A percentile compares a stretch with the other conserved stretches of the same genome.
These are phyloP conservation scores for Pristis pectinata DNA, from an alignment of 2,797 vertebrate genomes.

Conservation along the genomic window DNA sequence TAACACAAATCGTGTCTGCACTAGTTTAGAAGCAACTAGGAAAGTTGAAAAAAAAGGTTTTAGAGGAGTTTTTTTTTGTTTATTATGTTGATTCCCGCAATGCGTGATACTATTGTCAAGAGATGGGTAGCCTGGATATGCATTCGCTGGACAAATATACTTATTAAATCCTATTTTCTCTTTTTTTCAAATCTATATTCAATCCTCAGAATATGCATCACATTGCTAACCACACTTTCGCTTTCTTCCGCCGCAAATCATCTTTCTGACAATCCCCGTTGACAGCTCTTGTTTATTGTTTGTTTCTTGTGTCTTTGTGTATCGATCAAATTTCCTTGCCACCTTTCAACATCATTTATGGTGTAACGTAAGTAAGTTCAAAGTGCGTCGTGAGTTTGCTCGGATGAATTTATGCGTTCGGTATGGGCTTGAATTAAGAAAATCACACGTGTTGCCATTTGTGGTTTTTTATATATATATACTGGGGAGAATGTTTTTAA, in stretches of 20 bases:
- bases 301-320: neutral
- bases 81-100: neutral
- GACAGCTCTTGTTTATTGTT: conserved; percentile 17
- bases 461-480: neutral
- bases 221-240: neutral
- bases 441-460: neutral
- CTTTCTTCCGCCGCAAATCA: conserved; percentile 11
- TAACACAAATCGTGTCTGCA: conserved; percentile 36
- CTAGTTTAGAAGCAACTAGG: neutral
- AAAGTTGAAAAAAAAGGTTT: neutral
- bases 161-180: neutral
- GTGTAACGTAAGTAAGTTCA: neutral
- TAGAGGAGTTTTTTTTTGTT: neutral
- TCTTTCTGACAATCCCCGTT: conserved; percentile 7
- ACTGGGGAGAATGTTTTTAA: neutral
- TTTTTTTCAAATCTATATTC: no score
- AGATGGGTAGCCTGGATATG: neutral
- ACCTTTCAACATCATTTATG: conserved; percentile 15
- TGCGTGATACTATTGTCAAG: neutral
- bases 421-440: neutral
- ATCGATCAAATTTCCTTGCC: neutral
- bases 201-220: neutral
- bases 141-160: neutral
- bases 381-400: neutral
- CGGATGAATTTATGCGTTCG: neutral